Conservation (phyloP, 2,113 vertebrate genomes). For the Anguilla rostrata region DNA sequence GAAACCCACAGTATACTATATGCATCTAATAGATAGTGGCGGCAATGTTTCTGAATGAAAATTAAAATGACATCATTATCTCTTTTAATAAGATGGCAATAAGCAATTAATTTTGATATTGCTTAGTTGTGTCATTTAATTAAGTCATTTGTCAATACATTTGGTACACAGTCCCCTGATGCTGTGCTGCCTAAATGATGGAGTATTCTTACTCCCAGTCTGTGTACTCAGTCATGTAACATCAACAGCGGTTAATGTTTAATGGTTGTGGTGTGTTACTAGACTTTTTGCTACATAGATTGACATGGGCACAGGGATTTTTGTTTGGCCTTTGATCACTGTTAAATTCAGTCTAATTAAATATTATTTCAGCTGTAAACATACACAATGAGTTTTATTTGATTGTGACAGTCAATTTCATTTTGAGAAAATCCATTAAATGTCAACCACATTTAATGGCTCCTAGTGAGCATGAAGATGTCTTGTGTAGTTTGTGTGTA, state of each 20-base stretch:
- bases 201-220: background rate
- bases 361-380: no score
- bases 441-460: no score
- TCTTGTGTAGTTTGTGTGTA: background rate
- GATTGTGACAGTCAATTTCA: no score
- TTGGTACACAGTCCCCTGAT: background rate
- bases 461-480: no score
- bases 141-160: conserved; percentile 31
- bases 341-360: no score
- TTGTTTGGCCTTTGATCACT: no score
- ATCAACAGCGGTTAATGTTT: background rate
- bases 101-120: conserved; percentile 40
- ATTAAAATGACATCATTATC: conserved; percentile 30
- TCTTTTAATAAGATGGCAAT: conserved; percentile 31
- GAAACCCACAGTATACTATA: background rate
- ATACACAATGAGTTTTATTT: no score
- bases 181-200: background rate
- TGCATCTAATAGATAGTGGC: background rate
- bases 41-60: background rate
- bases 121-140: conserved; percentile 30
- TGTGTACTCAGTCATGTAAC: background rate
- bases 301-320: background rate
- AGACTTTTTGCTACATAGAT: background rate
- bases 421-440: no score
- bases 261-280: background rate